Percentiles rank a stretch among this genome's conserved stretches.
phyloP scores from a whole-genome alignment of 2,113 vertebrate species.

The Candoia aspera region DNA sequence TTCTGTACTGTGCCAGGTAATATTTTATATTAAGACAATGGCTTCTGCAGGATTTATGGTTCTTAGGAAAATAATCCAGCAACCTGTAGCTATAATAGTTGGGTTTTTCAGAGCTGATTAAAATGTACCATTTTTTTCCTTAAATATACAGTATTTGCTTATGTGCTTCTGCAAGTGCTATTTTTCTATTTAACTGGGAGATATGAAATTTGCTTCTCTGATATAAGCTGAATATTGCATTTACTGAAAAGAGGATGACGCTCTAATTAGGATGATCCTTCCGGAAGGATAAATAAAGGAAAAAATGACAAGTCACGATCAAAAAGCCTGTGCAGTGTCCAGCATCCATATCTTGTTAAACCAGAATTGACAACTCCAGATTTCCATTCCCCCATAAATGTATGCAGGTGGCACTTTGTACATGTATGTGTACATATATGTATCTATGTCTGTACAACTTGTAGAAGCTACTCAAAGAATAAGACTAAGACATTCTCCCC shows the following conservation, averaged over 20 bases:
- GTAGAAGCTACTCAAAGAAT: not conserved
- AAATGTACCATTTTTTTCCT: not conserved
- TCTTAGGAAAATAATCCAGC: not conserved
- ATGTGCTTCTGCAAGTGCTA: not conserved
- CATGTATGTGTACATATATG: not conserved
- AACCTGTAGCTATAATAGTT: accelerated
- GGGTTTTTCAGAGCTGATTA: accelerated
- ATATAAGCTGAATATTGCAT: not conserved
- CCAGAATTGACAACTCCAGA: not conserved
- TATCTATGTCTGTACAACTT: not conserved
- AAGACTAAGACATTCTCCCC: not conserved
- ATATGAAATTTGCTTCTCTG: not conserved
- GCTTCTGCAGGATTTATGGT: not conserved
- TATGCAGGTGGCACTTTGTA: not conserved
- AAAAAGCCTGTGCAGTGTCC: not conserved
- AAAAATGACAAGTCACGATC: not conserved
- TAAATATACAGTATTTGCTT: not conserved
- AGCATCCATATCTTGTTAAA: not conserved
- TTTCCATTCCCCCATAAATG: not conserved
- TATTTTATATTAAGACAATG: not conserved
- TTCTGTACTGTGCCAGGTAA: constrained; percentile 3
- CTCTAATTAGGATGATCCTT: not conserved
- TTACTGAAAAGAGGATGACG: not conserved
- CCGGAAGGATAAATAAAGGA: not conserved
- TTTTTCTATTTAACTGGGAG: not conserved